Evolutionary conservation across 2,113 vertebrate species (phyloP).

Genomic region (Donacobius atricapilla): DNA sequence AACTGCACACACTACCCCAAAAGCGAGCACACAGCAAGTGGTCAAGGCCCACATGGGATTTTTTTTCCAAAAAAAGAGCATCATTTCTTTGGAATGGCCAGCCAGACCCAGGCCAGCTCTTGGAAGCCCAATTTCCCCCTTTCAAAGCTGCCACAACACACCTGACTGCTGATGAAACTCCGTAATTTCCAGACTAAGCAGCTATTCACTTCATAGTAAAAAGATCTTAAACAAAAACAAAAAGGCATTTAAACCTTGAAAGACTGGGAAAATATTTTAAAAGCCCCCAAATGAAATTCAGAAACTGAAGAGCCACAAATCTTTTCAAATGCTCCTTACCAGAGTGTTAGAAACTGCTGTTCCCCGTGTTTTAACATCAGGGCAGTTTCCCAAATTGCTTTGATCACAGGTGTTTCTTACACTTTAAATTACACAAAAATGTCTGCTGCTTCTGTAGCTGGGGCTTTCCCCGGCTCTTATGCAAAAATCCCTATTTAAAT

Average conservation of each 20-base stretch:
- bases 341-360: neutral
- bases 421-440: neutral
- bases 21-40: neutral
- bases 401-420: neutral
- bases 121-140: neutral
- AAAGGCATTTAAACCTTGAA: neutral
- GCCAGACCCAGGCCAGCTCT: neutral
- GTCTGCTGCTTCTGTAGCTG: neutral
- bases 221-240: neutral
- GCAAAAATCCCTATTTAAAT: neutral
- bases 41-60: fast-evolving
- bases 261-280: neutral
- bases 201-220: neutral
- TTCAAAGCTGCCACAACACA: neutral
- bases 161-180: neutral
- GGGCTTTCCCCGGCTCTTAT: neutral
- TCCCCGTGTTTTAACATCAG: neutral
- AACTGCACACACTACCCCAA: neutral
- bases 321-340: neutral
- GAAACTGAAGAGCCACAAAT: neutral
- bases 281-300: neutral
- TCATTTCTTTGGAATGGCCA: neutral
- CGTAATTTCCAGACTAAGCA: neutral
- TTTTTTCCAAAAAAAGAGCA: neutral
- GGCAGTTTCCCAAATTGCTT: neutral